Conservation (phyloP, 2,888 invertebrate genomes). For the Acanthacorydalis orientalis region DNA sequence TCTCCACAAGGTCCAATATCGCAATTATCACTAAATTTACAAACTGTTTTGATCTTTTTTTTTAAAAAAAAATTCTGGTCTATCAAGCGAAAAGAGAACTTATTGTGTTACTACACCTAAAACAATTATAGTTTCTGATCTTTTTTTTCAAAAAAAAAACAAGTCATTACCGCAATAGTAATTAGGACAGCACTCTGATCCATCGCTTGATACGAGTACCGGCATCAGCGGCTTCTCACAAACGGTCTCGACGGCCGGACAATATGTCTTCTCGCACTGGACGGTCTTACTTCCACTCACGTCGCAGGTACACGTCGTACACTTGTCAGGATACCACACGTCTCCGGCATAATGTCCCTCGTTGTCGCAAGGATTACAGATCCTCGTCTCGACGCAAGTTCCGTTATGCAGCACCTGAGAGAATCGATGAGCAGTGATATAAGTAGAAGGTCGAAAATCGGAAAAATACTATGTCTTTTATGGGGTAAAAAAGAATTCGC, state of each 20-base stretch:
- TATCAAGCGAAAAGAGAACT: too few relatives aligned
- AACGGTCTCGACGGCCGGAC: slow-evolving; percentile 35
- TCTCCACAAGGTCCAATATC: too few relatives aligned
- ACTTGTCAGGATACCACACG: slow-evolving; percentile 50
- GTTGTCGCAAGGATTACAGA: slow-evolving; percentile 59
- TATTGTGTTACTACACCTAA: too few relatives aligned
- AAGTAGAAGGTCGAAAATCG: too few relatives aligned
- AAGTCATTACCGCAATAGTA: slow-evolving; percentile 42
- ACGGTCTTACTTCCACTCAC: slow-evolving; percentile 29
- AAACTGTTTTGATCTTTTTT: too few relatives aligned
- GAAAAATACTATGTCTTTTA: too few relatives aligned
- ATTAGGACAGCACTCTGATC: slow-evolving; percentile 50
- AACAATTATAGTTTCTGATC: not conserved
- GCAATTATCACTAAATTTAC: too few relatives aligned
- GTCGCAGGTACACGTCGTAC: slow-evolving; percentile 55
- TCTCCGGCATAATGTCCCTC: slow-evolving; percentile 52
- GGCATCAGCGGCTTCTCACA: slow-evolving; percentile 40
- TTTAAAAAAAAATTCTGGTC: too few relatives aligned
- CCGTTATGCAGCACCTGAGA: slow-evolving; percentile 46
- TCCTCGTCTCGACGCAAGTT: slow-evolving; percentile 48
- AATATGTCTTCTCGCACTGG: slow-evolving; percentile 43
- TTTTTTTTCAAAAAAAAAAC: slow-evolving; percentile 6
- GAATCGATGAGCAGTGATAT: too few relatives aligned
- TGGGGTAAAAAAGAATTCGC: too few relatives aligned
- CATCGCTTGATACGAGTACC: slow-evolving; percentile 33